phyloP scores from a whole-genome alignment of 2,888 invertebrate species.

The Pyrgus malvae region DNA sequence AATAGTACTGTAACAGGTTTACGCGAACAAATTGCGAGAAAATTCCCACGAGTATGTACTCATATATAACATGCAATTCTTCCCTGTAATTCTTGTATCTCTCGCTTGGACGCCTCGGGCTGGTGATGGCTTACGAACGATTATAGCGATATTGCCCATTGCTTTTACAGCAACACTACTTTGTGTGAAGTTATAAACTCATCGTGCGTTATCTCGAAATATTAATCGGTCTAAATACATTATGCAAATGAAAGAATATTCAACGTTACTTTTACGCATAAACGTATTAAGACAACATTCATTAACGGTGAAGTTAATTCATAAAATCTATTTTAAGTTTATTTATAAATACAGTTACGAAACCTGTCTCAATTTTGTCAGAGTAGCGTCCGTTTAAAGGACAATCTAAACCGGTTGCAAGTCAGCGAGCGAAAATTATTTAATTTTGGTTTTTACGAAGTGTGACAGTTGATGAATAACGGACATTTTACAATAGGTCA shows the following conservation, averaged over 20 bases:
- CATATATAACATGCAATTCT: background rate
- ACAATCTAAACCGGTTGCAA: background rate
- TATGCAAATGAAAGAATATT: background rate
- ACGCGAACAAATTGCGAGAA: slow-evolving; percentile 23
- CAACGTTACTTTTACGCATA: background rate
- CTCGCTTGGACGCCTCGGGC: slow-evolving; percentile 8
- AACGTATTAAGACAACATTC: background rate
- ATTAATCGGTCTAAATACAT: background rate
- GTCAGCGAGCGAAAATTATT: background rate
- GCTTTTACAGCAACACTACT: slow-evolving; percentile 11
- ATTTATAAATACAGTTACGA: background rate
- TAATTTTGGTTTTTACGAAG: no score
- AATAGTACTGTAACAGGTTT: slow-evolving; percentile 20
- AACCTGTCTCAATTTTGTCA: background rate
- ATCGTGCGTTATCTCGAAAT: no score
- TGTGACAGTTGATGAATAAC: no score
- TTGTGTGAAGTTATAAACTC: slow-evolving; percentile 13
- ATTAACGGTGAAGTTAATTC: slow-evolving; percentile 1
- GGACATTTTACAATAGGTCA: no score
- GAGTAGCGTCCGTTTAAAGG: background rate
- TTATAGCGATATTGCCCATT: slow-evolving; percentile 7
- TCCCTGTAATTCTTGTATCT: slow-evolving; percentile 11
- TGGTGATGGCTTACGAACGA: slow-evolving; percentile 6
- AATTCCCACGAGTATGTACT: slow-evolving; percentile 16
- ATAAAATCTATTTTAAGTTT: background rate